phyloP scores from a whole-genome alignment of 2,113 vertebrate genomes.

The Nerophis ophidion region DNA sequence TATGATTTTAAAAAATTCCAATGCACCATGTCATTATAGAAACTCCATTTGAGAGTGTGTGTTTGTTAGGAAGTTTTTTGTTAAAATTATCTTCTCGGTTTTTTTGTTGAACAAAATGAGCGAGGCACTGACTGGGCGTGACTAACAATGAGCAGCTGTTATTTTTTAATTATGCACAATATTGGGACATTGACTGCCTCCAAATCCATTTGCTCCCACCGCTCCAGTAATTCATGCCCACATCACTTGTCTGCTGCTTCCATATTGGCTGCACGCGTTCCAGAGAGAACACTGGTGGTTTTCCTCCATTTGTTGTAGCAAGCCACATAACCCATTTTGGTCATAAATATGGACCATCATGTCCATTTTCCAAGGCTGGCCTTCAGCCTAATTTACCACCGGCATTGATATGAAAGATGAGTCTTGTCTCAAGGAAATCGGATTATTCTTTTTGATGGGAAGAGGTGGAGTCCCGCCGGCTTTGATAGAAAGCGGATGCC shows the following conservation, averaged over 20 bases:
- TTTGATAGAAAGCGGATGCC: slow-evolving; percentile 14
- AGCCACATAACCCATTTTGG: slow-evolving; percentile 53
- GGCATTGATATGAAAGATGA: slow-evolving; percentile 54
- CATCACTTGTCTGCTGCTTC: slow-evolving; percentile 9
- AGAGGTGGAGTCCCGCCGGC: slow-evolving; percentile 48
- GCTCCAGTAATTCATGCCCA: slow-evolving; percentile 39
- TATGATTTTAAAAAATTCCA: slow-evolving; percentile 18
- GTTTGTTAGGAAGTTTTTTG: slow-evolving; percentile 2
- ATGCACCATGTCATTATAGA: slow-evolving; percentile 5
- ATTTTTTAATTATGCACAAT: slow-evolving; percentile 26
- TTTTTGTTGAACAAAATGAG: slow-evolving; percentile 11
- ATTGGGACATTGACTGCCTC: slow-evolving; percentile 13
- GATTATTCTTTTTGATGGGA: slow-evolving; percentile 53
- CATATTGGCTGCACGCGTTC: slow-evolving; percentile 31
- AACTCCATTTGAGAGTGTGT: slow-evolving; percentile 12
- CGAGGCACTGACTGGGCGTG: not conserved
- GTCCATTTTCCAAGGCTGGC: slow-evolving; percentile 59
- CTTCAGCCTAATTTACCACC: slow-evolving; percentile 50
- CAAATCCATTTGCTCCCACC: slow-evolving; percentile 22
- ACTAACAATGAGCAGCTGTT: slow-evolving; percentile 18
- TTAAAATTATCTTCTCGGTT: not conserved
- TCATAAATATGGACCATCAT: slow-evolving; percentile 58
- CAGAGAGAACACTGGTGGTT: slow-evolving; percentile 45
- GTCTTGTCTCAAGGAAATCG: slow-evolving; percentile 54
- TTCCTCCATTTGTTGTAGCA: slow-evolving; percentile 50